Conservation (phyloP, 2,888 invertebrate species). For the Epicampocera succincta region DNA sequence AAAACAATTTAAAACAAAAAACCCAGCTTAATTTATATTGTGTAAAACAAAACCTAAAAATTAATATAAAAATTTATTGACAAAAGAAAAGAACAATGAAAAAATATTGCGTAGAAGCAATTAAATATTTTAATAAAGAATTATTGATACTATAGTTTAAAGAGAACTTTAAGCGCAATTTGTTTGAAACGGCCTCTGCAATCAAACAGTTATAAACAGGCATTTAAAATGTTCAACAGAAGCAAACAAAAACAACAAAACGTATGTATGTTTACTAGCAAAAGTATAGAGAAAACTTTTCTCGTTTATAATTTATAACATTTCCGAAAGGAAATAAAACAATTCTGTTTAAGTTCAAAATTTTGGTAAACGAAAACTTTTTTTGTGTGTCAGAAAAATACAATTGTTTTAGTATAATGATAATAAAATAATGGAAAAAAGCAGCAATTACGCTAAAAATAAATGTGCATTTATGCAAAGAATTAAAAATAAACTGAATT, state of each 20-base stretch:
- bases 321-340: constrained; percentile 14
- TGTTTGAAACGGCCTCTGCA: constrained; percentile 34
- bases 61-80: constrained; percentile 6
- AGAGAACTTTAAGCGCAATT: constrained; percentile 8
- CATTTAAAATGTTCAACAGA: constrained; percentile 46
- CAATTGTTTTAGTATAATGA: constrained; percentile 6
- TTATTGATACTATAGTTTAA: constrained; percentile 28
- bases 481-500: background rate
- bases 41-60: constrained; percentile 38
- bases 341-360: constrained; percentile 18
- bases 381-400: constrained; percentile 47
- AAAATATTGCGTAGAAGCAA: constrained; percentile 4
- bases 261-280: constrained; percentile 28
- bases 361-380: constrained; percentile 15
- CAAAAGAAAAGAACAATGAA: too few species aligned
- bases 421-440: constrained; percentile 24
- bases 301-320: constrained; percentile 15
- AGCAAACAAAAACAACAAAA: constrained; percentile 15
- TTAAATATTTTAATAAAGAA: constrained; percentile 8
- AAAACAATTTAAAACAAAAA: constrained; percentile 27
- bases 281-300: constrained; percentile 4
- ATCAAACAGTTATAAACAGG: constrained; percentile 28
- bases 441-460: constrained; percentile 47
- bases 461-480: constrained; percentile 64
- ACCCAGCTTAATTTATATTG: constrained; percentile 53